Percentiles rank a stretch among this genome's conserved stretches.
These are phyloP conservation scores for Myotis myotis DNA, from an alignment of 2,797 vertebrate genomes.

Conservation along the genomic window DNA sequence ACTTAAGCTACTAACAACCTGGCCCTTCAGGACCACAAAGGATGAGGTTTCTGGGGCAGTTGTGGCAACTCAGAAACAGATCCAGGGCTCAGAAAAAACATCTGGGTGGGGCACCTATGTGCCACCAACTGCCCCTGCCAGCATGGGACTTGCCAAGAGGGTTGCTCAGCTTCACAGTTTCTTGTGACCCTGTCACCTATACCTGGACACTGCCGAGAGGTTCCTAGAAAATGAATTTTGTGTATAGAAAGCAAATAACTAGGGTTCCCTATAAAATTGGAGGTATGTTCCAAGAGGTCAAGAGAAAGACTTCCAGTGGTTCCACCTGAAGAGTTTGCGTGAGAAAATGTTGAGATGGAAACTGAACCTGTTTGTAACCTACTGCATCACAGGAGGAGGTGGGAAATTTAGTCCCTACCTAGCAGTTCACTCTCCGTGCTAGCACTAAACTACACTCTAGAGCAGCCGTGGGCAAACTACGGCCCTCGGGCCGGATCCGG, in stretches of 20 bases:
- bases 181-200: not conserved
- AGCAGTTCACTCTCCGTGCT: not conserved
- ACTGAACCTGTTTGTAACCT: not conserved
- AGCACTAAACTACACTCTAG: not conserved
- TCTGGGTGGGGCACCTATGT: not conserved
- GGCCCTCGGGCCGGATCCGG: too few relatives aligned
- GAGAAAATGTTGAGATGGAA: not conserved
- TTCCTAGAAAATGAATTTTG: not conserved
- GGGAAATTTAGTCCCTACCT: not conserved
- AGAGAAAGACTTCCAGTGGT: not conserved
- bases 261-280: not conserved
- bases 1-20: not conserved
- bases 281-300: not conserved
- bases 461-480: too few relatives aligned
- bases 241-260: not conserved
- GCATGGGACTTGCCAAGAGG: not conserved
- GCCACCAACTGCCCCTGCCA: not conserved
- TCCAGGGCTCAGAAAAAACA: not conserved
- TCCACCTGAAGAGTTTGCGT: not conserved
- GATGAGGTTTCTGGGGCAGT: not conserved
- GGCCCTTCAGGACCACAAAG: not conserved
- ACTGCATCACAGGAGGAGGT: not conserved
- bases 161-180: not conserved
- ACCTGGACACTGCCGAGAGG: not conserved
- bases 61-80: not conserved